Percentiles rank a stretch among this genome's conserved stretches.
These are phyloP conservation scores for Apistogramma diplotaenia DNA, from an alignment of 2,113 vertebrate species.

Conservation along the genomic window DNA sequence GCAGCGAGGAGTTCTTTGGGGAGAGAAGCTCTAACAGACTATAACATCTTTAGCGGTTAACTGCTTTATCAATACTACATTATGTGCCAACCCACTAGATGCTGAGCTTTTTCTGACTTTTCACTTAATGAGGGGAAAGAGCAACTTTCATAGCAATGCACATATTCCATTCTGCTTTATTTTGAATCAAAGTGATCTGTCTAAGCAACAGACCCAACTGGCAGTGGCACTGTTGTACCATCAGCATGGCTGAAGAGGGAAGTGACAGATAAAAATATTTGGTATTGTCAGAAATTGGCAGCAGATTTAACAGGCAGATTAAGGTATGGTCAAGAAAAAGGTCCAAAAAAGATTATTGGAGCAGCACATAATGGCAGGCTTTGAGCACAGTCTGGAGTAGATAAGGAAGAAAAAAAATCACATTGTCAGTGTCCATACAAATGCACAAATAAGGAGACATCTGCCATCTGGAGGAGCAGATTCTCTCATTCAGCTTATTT, in stretches of 20 bases:
- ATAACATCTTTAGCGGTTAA: not conserved
- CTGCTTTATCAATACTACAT: not conserved
- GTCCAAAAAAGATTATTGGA: not conserved
- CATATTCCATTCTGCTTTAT: too few species aligned
- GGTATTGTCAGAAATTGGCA: not conserved
- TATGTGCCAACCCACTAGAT: not conserved
- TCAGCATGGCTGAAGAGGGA: not conserved
- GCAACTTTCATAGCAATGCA: not conserved
- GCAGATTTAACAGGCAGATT: not conserved
- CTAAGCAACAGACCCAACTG: not conserved
- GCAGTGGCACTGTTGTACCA: fast-evolving
- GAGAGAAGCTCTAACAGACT: not conserved
- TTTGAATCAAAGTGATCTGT: not conserved
- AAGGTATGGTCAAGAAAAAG: not conserved
- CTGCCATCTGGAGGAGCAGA: not conserved
- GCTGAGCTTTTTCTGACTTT: not conserved
- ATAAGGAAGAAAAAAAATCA: not conserved
- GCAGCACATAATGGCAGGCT: not conserved
- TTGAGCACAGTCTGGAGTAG: not conserved
- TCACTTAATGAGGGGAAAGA: not conserved
- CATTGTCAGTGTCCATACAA: not conserved
- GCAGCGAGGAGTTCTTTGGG: not conserved
- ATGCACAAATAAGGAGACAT: not conserved
- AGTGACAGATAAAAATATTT: fast-evolving
- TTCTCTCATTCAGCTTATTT: not conserved